Base-by-base conservation (phyloP, 1,140 invertebrate species). In the Drosophila busckii region DNA sequence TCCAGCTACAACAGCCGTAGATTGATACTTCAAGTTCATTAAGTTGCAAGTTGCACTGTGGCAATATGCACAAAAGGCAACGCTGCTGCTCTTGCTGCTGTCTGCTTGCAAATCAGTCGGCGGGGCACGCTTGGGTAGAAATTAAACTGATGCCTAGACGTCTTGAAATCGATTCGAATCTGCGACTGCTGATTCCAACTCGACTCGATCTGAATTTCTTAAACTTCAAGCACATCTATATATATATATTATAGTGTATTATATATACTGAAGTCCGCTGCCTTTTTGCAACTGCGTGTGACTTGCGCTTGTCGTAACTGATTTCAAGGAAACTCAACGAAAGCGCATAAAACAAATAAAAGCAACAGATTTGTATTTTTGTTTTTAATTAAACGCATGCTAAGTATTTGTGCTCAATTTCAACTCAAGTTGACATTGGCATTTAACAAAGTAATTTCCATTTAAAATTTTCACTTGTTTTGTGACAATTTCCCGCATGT, bases 11-110 rank as follows among this genome's bases (percentile, higher is more conserved):
- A 82, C 75, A 75, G 75, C 69, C 75, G 76, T 82, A 84, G 78
- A 84, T 84, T 84, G 71, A 84, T 84, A 84, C 80, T 84, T 73
- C 80, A 84, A 84, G 78, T 84, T 84, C 78, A 84, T 84, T 84
- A 84, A 78, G 78, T 64, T 73, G 71, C 78, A 83, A 67, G 76
- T 73, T 41, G 69, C 71, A 84, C 84, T 84, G 73, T 84, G 80
- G 80, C 71, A 73, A 70, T 70, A 83, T 78, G 70, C 76, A 67
- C 32, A 76, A 46, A 49, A 25, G 34, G 38, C 34, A 12, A 45
- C n/a, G n/a, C n/a, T n/a, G 22, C 19, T 13, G 34, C 13, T 4
- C 7, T 10, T 15, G 16, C 13, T 22, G 25, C 40, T 52, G 61
- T 32, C 38, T 16, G 16, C 32, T 6, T 37, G 34, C 20, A 16